Evolutionary conservation across 2,888 invertebrate genomes (phyloP).

Genomic region (Bruchidius siliquastri): DNA sequence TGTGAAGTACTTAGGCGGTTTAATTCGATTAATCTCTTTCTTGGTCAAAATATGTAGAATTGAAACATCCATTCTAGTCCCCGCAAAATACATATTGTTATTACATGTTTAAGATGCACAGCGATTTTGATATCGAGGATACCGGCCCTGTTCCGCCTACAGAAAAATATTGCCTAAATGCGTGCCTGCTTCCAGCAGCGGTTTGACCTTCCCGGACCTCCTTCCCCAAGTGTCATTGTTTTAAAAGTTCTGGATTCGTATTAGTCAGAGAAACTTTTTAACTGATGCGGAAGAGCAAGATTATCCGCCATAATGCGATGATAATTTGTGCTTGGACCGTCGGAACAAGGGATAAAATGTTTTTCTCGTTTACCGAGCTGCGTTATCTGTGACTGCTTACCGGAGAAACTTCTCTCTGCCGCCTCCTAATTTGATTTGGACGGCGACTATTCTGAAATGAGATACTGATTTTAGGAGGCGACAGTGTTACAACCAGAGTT

Average conservation of each 20-base stretch:
- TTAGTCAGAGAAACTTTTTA: slow-evolving; percentile 25
- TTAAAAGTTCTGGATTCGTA: slow-evolving; percentile 24
- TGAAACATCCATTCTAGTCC: too few species aligned
- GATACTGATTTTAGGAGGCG: background rate
- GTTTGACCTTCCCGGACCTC: slow-evolving; percentile 2
- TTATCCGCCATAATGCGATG: slow-evolving; percentile 22
- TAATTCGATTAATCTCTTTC: too few species aligned
- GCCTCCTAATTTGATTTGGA: background rate
- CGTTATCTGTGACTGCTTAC: background rate
- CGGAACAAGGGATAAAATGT: slow-evolving; percentile 12
- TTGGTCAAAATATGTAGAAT: too few species aligned
- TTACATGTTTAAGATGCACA: too few species aligned
- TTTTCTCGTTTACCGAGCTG: slow-evolving; percentile 16
- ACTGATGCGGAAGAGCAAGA: slow-evolving; percentile 24
- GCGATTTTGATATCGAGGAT: too few species aligned
- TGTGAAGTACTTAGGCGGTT: too few species aligned
- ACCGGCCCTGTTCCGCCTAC: too few species aligned
- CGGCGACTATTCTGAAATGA: background rate
- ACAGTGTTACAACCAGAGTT: too few species aligned
- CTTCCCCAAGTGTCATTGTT: slow-evolving; percentile 23
- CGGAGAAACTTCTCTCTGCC: background rate
- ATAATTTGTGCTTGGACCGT: slow-evolving; percentile 19
- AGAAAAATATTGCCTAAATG: background rate
- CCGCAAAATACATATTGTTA: too few species aligned
- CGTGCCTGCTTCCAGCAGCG: background rate